These are phyloP conservation scores for Cirrhinus mrigala DNA, from an alignment of 2,797 vertebrate species.

Conservation along the genomic window DNA sequence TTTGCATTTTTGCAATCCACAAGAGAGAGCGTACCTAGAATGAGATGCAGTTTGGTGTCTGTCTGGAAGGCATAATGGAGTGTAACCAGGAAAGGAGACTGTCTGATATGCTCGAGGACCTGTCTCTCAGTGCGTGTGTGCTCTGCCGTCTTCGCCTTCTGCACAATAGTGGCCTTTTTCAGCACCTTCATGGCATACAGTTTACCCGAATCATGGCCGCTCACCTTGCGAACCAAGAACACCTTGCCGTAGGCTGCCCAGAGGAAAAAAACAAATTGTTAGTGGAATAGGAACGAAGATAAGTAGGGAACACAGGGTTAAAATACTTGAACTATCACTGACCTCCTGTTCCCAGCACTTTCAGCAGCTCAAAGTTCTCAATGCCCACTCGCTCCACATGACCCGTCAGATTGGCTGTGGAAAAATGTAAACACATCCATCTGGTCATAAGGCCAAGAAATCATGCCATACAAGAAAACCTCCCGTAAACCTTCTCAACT, in stretches of 20 bases:
- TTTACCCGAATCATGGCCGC: constrained; percentile 92
- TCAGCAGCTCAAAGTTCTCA: constrained; percentile 98
- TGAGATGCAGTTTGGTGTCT: constrained; percentile 97
- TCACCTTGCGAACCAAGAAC: constrained; percentile 96
- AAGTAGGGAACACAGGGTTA: neutral
- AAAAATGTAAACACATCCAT: constrained; percentile 51
- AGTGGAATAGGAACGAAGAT: neutral
- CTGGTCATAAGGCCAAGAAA: neutral
- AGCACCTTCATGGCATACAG: constrained; percentile 99
- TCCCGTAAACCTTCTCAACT: neutral
- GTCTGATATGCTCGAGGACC: constrained; percentile 95
- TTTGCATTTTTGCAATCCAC: neutral
- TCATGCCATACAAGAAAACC: neutral
- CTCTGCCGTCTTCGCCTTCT: constrained; percentile 97
- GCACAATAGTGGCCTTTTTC: constrained; percentile 98
- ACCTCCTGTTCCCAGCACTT: constrained; percentile 98
- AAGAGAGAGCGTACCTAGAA: constrained; percentile 83
- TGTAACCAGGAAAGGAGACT: constrained; percentile 94
- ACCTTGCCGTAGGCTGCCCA: constrained; percentile 95
- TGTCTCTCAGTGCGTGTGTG: constrained; percentile 94
- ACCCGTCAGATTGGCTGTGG: constrained; percentile 94
- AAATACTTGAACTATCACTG: constrained; percentile 68
- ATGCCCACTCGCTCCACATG: constrained; percentile 97
- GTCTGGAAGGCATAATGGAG: constrained; percentile 99
- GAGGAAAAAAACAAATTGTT: neutral